These are phyloP conservation scores for Horisme vitalbata DNA, from an alignment of 2,888 invertebrate genomes.

Conservation along the genomic window DNA sequence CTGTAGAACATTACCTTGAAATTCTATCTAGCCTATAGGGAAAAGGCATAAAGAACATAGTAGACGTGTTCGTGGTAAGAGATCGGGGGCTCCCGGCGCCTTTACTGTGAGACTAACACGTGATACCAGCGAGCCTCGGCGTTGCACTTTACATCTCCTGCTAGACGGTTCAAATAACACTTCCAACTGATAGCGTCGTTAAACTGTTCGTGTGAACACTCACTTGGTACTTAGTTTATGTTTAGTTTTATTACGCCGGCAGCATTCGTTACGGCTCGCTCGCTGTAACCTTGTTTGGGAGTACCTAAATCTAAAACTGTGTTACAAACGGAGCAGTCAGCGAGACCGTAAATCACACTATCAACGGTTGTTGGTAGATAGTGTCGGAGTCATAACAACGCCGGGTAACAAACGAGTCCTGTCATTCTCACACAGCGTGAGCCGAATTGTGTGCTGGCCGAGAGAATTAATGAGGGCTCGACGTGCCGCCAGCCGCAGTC, in stretches of 20 bases:
- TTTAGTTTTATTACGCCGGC: constrained; percentile 54
- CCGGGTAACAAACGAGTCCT: constrained; percentile 66
- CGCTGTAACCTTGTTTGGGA: constrained; percentile 30
- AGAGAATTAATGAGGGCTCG: constrained; percentile 59
- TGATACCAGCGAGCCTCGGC: constrained; percentile 33
- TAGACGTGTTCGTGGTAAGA: constrained; percentile 28
- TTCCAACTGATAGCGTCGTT: constrained; percentile 57
- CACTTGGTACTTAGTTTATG: constrained; percentile 57
- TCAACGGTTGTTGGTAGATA: constrained; percentile 58
- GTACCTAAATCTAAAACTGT: constrained; percentile 36
- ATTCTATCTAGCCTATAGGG: constrained; percentile 22
- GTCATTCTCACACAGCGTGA: constrained; percentile 61
- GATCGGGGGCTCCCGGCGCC: constrained; percentile 20
- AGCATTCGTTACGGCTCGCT: constrained; percentile 42
- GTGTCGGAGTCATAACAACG: constrained; percentile 57
- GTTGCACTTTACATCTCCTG: constrained; percentile 46
- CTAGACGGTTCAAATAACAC: constrained; percentile 55
- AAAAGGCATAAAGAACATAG: constrained; percentile 26
- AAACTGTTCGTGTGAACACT: constrained; percentile 57
- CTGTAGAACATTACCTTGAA: constrained; percentile 6
- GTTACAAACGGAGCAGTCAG: constrained; percentile 34
- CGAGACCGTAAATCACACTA: constrained; percentile 44
- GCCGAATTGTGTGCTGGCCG: constrained; percentile 51
- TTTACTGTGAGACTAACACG: constrained; percentile 28
- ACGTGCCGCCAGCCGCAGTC: constrained; percentile 40